Percentiles rank a stretch among this genome's conserved stretches.
phyloP scores from a whole-genome alignment of 2,888 invertebrate species.

The Graphium colonna region DNA sequence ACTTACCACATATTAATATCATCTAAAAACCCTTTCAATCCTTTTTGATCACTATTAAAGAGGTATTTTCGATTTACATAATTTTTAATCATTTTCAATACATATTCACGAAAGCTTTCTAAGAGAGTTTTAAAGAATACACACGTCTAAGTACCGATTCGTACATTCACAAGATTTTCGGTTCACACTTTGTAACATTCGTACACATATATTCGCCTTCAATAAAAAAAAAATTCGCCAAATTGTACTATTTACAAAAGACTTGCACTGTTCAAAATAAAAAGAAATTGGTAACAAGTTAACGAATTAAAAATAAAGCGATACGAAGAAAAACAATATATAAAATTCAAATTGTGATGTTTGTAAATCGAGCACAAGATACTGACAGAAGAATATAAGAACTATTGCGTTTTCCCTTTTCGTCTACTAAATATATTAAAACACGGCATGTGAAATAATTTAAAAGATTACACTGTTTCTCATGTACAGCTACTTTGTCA shows the following conservation, averaged over 20 bases:
- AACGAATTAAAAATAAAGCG: conserved; percentile 27
- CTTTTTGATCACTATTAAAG: conserved; percentile 73
- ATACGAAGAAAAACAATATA: conserved; percentile 24
- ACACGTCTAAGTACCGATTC: conserved; percentile 48
- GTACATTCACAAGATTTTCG: conserved; percentile 1
- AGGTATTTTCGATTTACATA: conserved; percentile 72
- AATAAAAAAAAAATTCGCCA: conserved; percentile 44
- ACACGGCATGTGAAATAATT: conserved; percentile 11
- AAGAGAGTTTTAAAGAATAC: conserved; percentile 45
- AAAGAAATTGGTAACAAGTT: conserved; percentile 62
- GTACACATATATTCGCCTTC: conserved; percentile 20
- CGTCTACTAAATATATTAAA: not conserved
- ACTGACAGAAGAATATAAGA: not conserved
- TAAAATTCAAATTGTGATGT: conserved; percentile 35
- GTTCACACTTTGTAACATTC: conserved; percentile 10
- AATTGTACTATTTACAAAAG: conserved; percentile 70
- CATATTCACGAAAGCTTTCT: conserved; percentile 49
- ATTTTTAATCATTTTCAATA: conserved; percentile 33
- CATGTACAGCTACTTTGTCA: conserved; percentile 29
- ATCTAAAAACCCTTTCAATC: conserved; percentile 72
- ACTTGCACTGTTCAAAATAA: conserved; percentile 37
- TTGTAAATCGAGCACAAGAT: conserved; percentile 16
- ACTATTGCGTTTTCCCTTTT: conserved; percentile 1
- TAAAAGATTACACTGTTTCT: conserved; percentile 12
- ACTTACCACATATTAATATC: conserved; percentile 67